phyloP scores from a whole-genome alignment of 2,113 vertebrate genomes.

The Sinocyclocheilus anophthalmus region DNA sequence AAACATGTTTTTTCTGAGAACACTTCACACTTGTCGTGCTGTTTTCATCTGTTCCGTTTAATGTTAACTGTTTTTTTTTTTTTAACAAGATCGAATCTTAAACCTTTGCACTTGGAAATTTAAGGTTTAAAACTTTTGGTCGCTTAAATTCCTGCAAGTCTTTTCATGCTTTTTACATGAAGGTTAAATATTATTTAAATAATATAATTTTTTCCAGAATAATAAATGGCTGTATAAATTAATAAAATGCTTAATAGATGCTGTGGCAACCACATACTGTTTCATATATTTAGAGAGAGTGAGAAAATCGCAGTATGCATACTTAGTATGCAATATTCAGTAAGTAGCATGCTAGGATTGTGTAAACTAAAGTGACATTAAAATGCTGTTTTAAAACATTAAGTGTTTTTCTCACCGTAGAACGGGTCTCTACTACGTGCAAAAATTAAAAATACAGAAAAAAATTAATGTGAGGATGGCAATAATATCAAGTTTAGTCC shows the following conservation, averaged over 20 bases:
- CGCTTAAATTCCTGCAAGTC: neutral
- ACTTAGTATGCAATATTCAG: no score
- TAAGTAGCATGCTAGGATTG: no score
- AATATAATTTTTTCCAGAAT: neutral
- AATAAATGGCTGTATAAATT: neutral
- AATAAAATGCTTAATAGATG: neutral
- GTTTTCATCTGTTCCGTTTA: neutral
- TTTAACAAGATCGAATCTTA: constrained; percentile 17
- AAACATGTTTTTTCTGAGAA: neutral
- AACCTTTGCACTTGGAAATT: neutral
- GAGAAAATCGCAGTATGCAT: no score
- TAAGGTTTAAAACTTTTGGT: neutral
- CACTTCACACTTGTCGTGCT: neutral
- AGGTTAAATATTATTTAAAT: neutral
- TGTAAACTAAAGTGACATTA: no score
- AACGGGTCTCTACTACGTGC: no score
- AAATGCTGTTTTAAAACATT: no score
- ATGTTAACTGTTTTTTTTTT: neutral
- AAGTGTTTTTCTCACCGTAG: no score
- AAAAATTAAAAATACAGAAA: no score
- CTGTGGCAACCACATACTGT: neutral
- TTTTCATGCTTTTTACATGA: neutral
- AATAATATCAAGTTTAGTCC: no score
- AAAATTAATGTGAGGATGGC: no score
- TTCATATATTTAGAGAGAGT: no score